Evolutionary conservation across 2,113 vertebrate species (phyloP), one percentile per base, ranked within the genome.

Genomic region (Cichladusa arquata): DNA sequence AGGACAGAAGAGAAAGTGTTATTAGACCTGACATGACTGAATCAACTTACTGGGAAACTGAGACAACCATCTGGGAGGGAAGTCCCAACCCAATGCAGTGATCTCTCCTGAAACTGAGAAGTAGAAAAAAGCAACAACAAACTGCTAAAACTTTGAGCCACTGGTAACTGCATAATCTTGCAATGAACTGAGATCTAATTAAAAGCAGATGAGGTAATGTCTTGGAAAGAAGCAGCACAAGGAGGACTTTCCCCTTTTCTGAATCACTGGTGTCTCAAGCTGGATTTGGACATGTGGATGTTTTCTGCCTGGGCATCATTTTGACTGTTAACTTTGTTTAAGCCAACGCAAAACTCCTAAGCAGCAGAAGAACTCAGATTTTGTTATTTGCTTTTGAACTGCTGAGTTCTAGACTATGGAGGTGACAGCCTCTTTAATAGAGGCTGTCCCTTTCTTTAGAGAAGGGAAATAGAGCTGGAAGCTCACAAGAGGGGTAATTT

Each of bases 1-100:
- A 57, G 31, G 20, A 57, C 31, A 94, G 94, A 97, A 96, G 85
- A 95, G 92, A 96, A 94, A 96, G 79, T 67, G 47, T 60, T 84
- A 58, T 31, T 62, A 33, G n/a, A 73, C 34, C 44, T 48, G 26
- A 29, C n/a, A 53, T 34, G 29, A 56, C 54, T 42, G 53, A 56
- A 93, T 64, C 6, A 77, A 44, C 47, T 88, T 62, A 56, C 9
- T 78, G 71, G 60, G 93, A 92, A 96, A 90, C 74, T 51, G 71
- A 86, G 36, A 78, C 45, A 83, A 74, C 47, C 90, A 90, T 58
- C 67, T 90, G 60, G 34, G 83, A 94, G 76, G 92, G 93, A 96
- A 97, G 85, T 95, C 81, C 76, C 82, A 84, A 86, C 79, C 79
- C 82, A 64, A 5, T 11, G 19, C 5, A 24, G 51, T 48, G 47